Conservation (phyloP, 64 coral and sea anemone genomes). For the Dendronephthya gigantea region DNA sequence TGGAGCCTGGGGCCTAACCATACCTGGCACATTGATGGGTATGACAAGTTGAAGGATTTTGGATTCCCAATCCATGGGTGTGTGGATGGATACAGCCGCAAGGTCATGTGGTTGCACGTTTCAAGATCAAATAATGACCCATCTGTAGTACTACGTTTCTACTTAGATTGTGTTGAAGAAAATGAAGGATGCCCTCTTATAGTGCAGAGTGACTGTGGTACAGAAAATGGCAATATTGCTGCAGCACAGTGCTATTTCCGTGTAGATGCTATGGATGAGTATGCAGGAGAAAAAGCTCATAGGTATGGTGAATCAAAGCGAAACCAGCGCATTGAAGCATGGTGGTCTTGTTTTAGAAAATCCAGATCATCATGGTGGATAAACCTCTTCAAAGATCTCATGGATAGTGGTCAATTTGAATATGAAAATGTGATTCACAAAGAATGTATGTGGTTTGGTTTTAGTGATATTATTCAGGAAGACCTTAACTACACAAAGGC, state of each 20-base stretch:
- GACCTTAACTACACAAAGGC: neutral
- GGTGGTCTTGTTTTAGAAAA: conserved; percentile 12
- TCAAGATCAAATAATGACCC: neutral
- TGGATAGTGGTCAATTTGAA: conserved; percentile 6
- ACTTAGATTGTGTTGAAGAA: conserved; percentile 1
- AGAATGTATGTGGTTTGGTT: neutral
- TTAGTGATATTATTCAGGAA: neutral
- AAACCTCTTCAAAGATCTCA: conserved; percentile 4
- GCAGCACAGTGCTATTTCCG: neutral
- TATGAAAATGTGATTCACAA: neutral
- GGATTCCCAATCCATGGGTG: neutral
- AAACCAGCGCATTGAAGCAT: conserved; percentile 2
- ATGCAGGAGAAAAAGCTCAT: conserved; percentile 3
- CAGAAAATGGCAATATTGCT: conserved; percentile 4
- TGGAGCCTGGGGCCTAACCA: neutral
- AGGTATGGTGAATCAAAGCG: conserved; percentile 10
- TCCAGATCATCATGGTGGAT: conserved; percentile 16
- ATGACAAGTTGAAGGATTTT: conserved; percentile 18
- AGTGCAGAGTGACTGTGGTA: neutral
- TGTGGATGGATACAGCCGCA: conserved; percentile 6
- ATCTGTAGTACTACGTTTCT: neutral
- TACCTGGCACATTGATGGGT: neutral
- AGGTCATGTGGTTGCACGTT: neutral
- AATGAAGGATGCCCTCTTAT: neutral
- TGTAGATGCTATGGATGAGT: conserved; percentile 4